Evolutionary conservation across 1,140 invertebrate genomes (phyloP).

Genomic region (Danaus melanippus): DNA sequence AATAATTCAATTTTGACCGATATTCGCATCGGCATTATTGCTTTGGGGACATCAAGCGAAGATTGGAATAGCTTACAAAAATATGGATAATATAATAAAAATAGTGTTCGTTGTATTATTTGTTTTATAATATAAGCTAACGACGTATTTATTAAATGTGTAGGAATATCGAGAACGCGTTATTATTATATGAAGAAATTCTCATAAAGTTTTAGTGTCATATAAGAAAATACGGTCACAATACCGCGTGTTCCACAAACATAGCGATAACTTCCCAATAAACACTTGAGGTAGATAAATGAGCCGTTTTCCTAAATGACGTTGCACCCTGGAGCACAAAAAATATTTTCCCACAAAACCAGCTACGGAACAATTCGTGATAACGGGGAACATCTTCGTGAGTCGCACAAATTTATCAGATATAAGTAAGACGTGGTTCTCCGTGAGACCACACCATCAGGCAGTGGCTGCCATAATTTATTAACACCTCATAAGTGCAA

Average conservation of each 20-base stretch:
- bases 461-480: conserved; percentile 60
- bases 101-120: too few relatives aligned
- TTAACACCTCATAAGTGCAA: conserved; percentile 69
- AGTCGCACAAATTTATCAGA: conserved; percentile 13
- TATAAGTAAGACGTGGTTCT: conserved; percentile 27
- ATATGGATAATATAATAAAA: too few relatives aligned
- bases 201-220: too few relatives aligned
- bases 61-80: too few relatives aligned
- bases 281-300: conserved; percentile 11
- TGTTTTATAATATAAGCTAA: too few relatives aligned
- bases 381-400: conserved; percentile 4
- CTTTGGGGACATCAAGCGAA: conserved; percentile 4
- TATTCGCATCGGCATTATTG: conserved; percentile 25
- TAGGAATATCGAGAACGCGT: too few relatives aligned
- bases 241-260: too few relatives aligned
- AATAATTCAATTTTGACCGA: conserved; percentile 53
- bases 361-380: conserved; percentile 9
- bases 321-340: conserved; percentile 7
- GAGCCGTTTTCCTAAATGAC: conserved; percentile 12
- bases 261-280: conserved; percentile 10
- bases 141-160: too few relatives aligned
- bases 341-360: conserved; percentile 9
- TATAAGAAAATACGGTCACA: too few relatives aligned
- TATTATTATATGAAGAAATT: too few relatives aligned
- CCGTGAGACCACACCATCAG: conserved; percentile 46